A percentile compares a stretch with the other conserved stretches of the same genome.
These are phyloP conservation scores for Campopleginae sp. DNA, from an alignment of 2,888 invertebrate genomes.

Conservation along the genomic window DNA sequence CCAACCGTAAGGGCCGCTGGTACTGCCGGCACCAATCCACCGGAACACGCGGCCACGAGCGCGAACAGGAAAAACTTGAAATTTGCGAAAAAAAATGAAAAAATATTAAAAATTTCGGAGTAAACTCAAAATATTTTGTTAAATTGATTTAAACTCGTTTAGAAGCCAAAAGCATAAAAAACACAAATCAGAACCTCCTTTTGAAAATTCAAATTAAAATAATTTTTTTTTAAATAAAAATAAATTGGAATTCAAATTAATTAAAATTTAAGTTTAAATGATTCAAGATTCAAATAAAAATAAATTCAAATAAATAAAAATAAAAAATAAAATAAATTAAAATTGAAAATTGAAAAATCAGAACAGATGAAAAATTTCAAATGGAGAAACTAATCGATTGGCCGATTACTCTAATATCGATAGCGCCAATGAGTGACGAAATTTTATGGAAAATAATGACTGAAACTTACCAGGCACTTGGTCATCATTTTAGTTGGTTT, in stretches of 20 bases:
- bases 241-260: no score
- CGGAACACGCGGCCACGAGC: conserved; percentile 78
- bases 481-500: conserved; percentile 77
- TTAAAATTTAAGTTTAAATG: no score
- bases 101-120: not conserved
- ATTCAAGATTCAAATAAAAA: no score
- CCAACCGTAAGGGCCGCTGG: conserved; percentile 87
- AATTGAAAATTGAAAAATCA: no score
- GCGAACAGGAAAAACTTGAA: conserved; percentile 78
- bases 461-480: conserved; percentile 79
- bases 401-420: not conserved
- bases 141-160: not conserved
- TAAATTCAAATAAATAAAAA: no score
- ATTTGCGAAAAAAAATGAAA: conserved; percentile 15
- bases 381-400: not conserved
- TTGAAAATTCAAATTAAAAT: no score
- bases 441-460: conserved; percentile 2
- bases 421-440: not conserved
- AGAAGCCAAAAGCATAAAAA: not conserved
- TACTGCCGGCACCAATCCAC: conserved; percentile 78
- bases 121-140: not conserved
- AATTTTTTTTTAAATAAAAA: no score
- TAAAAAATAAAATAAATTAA: no score
- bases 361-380: not conserved
- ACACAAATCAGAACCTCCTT: no score